phyloP scores from a whole-genome alignment of 2,888 invertebrate species.

The Philereme vetulata region DNA sequence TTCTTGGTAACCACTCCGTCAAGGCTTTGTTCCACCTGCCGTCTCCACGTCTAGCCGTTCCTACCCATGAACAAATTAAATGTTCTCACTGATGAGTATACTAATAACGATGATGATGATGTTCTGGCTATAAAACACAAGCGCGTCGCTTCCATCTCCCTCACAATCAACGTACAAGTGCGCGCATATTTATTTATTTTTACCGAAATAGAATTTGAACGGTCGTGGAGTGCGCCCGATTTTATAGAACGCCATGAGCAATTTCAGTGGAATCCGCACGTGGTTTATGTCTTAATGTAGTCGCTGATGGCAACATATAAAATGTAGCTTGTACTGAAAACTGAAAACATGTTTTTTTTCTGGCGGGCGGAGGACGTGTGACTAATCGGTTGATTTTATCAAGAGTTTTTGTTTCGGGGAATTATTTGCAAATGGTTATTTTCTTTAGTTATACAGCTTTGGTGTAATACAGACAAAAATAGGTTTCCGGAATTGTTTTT shows the following conservation, averaged over 20 bases:
- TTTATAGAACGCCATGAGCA: conserved; percentile 68
- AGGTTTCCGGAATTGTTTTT: too few species aligned
- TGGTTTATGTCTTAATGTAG: conserved; percentile 74
- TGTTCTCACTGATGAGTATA: background rate
- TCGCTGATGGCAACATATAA: conserved; percentile 16
- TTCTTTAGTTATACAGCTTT: background rate
- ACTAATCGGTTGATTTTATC: conserved; percentile 17
- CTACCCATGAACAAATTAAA: too few species aligned
- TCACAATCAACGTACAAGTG: conserved; percentile 43
- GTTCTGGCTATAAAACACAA: too few species aligned
- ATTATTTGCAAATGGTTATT: background rate
- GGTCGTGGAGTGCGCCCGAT: conserved; percentile 74
- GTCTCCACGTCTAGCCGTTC: too few species aligned
- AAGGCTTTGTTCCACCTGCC: too few species aligned
- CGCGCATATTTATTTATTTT: conserved; percentile 81
- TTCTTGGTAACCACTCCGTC: too few species aligned
- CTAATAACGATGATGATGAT: background rate
- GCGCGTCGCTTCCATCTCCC: conserved; percentile 42
- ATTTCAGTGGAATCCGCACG: conserved; percentile 69
- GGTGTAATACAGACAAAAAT: too few species aligned
- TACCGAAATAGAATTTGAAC: conserved; percentile 78
- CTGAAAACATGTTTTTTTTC: conserved; percentile 20
- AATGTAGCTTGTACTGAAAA: conserved; percentile 16
- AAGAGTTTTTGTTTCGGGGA: background rate
- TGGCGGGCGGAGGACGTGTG: conserved; percentile 6